Evolutionary conservation across 2,797 vertebrate genomes (phyloP), one percentile per base, ranked within the genome.

Genomic region (Aldrovandia affinis): DNA sequence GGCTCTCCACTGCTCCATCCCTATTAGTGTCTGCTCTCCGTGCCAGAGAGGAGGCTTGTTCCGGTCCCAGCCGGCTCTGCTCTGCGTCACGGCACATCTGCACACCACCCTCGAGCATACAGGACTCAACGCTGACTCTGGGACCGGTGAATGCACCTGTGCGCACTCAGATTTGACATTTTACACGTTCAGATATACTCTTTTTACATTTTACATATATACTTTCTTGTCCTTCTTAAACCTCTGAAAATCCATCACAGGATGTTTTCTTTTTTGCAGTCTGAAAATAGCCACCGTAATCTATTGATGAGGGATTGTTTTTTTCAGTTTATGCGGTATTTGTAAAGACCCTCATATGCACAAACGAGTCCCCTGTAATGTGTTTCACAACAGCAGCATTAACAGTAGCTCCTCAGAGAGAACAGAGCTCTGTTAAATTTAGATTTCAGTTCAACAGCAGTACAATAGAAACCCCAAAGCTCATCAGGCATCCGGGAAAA

Each of bases 21-120:
- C 14, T 81, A 42, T 85, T 25, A 20, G 42, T 18, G 36, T 84
- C 42, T 81, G 57, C 44, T 1, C 81, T 82, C 39, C 79, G 54
- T 63, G 59, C 63, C 81, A 87, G 79, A 81, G 55, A 80, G 50
- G 44, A 79, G 54, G 33, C 47, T 86, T 59, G 28, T 83, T 82
- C 73, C 61, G 55, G 78, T 87, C 84, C 79, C 83, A 77, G 86
- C 78, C 86, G 36, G 83, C 39, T 83, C 54, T 85, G n/a, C 80
- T 28, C 25, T 15, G 80, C 55, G 47, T 63, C 33, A n/a, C 25
- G 9, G 5, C 86, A 88, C 86, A 90, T 89, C 86, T 90, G 86
- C 57, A 25, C 79, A 28, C 85, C 68, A 70, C 84, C 15, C 61
- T 77, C 80, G 36, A 79, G 59, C 79, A 81, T 57, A 18, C 39